A percentile compares a stretch with the other conserved stretches of the same genome.
Evolutionary conservation across 2,797 vertebrate genomes (phyloP).

Genomic region (Tokudaia tokunoshimensis): DNA sequence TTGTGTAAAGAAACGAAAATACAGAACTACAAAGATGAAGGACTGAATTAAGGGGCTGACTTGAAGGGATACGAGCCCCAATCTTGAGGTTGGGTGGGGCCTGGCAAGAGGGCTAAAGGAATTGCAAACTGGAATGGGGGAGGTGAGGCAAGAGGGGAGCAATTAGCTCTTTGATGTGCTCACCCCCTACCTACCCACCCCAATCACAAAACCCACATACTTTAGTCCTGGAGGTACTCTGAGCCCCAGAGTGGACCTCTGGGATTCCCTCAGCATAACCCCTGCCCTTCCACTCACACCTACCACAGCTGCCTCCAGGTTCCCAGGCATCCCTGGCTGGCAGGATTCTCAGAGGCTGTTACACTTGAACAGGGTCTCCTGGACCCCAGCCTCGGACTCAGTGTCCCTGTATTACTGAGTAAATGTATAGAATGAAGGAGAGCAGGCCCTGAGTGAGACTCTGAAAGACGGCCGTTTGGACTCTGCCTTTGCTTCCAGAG

Average conservation of each 20-base stretch:
- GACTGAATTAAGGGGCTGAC: constrained; percentile 17
- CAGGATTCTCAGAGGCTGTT: background rate
- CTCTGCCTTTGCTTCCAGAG: background rate
- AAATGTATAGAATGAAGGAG: no score
- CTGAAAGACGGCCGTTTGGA: background rate
- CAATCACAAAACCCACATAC: background rate
- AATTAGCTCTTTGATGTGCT: background rate
- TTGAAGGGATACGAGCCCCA: constrained; percentile 21
- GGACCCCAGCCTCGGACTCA: background rate
- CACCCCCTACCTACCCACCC: background rate
- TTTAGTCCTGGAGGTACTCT: background rate
- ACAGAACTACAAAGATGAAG: constrained; percentile 39
- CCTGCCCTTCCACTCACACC: background rate
- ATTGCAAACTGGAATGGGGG: background rate
- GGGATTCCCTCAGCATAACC: background rate
- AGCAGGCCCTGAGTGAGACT: background rate
- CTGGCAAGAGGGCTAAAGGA: background rate
- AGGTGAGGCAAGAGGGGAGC: background rate
- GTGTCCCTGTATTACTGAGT: background rate
- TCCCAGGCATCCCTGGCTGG: background rate
- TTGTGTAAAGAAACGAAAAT: constrained; percentile 65
- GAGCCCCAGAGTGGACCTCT: background rate
- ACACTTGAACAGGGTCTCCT: background rate
- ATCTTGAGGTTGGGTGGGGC: background rate
- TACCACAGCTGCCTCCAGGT: background rate